A percentile compares a stretch with the other conserved stretches of the same genome.
These are phyloP conservation scores for Meliscaeva auricollis DNA, from an alignment of 2,888 invertebrate genomes.

Conservation along the genomic window DNA sequence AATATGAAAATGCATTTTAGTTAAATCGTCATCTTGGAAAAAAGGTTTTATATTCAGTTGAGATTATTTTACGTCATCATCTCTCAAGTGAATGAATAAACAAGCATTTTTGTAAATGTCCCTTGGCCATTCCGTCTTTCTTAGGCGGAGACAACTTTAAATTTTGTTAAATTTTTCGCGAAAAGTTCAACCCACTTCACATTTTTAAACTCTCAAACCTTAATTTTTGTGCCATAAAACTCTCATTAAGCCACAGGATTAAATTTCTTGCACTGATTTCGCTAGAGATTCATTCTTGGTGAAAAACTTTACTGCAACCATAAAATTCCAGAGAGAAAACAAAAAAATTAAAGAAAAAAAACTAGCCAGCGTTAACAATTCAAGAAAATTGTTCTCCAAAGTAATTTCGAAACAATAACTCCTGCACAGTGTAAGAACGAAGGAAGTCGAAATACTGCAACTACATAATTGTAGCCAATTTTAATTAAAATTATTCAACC, in stretches of 20 bases:
- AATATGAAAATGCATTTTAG: neutral
- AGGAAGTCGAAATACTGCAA: neutral
- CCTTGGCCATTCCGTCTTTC: neutral
- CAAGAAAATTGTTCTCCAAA: constrained; percentile 32
- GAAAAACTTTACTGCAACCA: neutral
- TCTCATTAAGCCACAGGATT: neutral
- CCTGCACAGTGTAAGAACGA: neutral
- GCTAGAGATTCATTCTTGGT: neutral
- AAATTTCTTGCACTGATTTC: constrained; percentile 8
- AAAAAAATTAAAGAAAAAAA: neutral
- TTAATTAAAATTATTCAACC: constrained; percentile 63
- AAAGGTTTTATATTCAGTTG: constrained; percentile 16
- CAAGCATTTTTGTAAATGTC: neutral
- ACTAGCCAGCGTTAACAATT: neutral
- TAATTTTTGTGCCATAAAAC: no score
- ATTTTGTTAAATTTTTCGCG: neutral
- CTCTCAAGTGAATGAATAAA: neutral
- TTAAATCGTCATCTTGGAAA: constrained; percentile 9
- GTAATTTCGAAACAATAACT: constrained; percentile 42
- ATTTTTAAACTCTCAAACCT: no score
- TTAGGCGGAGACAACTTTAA: neutral
- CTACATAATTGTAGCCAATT: constrained; percentile 51
- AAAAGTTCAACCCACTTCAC: neutral
- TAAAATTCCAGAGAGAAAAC: neutral
- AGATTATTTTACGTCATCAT: neutral